Conservation (phyloP, 2,797 vertebrate genomes). For the Sandelia bainsii region DNA sequence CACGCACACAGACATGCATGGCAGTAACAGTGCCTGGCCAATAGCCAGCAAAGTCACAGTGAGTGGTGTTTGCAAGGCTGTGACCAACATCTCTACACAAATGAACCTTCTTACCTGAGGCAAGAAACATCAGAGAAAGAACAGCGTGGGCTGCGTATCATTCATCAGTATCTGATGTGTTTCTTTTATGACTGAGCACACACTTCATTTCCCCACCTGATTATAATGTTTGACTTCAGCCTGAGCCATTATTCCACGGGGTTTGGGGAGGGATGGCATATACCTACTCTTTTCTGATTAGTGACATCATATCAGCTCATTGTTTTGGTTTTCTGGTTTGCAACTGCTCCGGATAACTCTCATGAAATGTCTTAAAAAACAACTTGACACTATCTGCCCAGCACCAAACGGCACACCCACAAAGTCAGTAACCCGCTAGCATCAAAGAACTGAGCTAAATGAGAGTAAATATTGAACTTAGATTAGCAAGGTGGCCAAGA, state of each 20-base stretch:
- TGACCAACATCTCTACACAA: constrained; percentile 41
- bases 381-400: too few species aligned
- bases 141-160: constrained; percentile 13
- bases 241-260: neutral
- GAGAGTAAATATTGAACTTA: too few species aligned
- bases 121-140: constrained; percentile 17
- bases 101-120: constrained; percentile 36
- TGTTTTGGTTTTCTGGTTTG: neutral
- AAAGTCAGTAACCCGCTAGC: neutral
- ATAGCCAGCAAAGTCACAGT: constrained; percentile 39
- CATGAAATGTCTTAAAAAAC: too few species aligned
- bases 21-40: constrained; percentile 13
- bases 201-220: neutral
- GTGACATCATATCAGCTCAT: too few species aligned
- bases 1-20: constrained; percentile 10
- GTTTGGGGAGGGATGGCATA: neutral
- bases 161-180: constrained; percentile 11
- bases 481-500: too few species aligned
- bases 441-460: too few species aligned
- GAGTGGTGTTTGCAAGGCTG: constrained; percentile 41
- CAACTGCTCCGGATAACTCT: too few species aligned
- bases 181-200: constrained; percentile 21
- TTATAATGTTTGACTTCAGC: neutral
- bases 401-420: too few species aligned
- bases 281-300: too few species aligned